A percentile compares a stretch with the other conserved stretches of the same genome.
Evolutionary conservation across 2,888 invertebrate genomes (phyloP).

Genomic region (Amphipoea oculea): DNA sequence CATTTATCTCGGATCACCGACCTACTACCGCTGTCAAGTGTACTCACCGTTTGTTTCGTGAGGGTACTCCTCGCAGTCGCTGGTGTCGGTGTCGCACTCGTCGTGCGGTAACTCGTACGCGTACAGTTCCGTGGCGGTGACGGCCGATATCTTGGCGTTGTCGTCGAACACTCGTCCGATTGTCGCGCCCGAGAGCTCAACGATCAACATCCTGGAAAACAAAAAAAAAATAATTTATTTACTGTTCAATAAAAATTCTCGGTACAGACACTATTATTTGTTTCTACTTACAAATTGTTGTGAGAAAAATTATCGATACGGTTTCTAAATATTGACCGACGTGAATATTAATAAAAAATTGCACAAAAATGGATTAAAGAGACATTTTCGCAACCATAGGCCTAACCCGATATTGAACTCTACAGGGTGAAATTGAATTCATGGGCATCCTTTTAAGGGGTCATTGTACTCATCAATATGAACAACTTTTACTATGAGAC

Average conservation of each 20-base stretch:
- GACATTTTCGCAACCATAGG: background rate
- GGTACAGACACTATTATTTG: background rate
- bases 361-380: background rate
- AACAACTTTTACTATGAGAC: no score
- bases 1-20: background rate
- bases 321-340: background rate
- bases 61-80: constrained; percentile 48
- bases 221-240: background rate
- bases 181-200: constrained; percentile 93
- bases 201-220: constrained; percentile 91
- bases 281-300: background rate
- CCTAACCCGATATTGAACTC: background rate
- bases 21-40: background rate
- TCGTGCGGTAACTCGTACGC: constrained; percentile 64
- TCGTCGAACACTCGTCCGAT: constrained; percentile 91
- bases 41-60: constrained; percentile 56
- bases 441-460: no score
- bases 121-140: constrained; percentile 76
- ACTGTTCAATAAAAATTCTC: background rate
- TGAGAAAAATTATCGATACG: background rate
- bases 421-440: no score
- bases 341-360: background rate
- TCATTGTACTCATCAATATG: no score
- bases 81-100: constrained; percentile 43
- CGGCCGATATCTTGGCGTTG: constrained; percentile 86